Conservation (phyloP, 2,113 vertebrate species). For the Pelobates fuscus region DNA sequence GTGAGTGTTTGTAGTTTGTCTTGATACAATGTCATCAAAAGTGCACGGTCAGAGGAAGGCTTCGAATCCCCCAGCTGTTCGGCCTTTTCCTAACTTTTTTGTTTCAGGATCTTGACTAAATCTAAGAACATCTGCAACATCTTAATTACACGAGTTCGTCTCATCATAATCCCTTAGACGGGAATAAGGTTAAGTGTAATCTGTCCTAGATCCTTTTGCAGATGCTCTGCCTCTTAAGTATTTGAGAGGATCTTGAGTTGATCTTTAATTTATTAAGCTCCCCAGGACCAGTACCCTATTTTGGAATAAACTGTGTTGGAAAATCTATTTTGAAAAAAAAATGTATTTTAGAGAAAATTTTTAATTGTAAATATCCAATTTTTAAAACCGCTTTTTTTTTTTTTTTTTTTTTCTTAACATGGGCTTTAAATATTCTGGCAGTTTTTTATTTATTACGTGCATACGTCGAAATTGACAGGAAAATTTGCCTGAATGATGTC, state of each 20-base stretch:
- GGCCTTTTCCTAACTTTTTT: too few relatives aligned
- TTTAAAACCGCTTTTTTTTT: too few relatives aligned
- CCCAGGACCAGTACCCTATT: neutral
- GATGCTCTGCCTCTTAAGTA: slow-evolving; percentile 83
- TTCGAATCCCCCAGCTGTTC: neutral
- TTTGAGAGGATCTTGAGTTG: slow-evolving; percentile 74
- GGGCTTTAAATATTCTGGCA: too few relatives aligned
- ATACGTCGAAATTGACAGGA: too few relatives aligned
- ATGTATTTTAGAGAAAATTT: neutral
- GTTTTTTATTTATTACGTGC: too few relatives aligned
- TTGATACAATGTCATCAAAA: neutral
- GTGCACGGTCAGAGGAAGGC: neutral
- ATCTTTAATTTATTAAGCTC: slow-evolving; percentile 74
- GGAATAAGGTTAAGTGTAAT: slow-evolving; percentile 76
- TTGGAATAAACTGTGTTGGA: neutral
- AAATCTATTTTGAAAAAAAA: neutral
- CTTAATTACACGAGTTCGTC: slow-evolving; percentile 67
- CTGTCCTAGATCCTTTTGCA: slow-evolving; percentile 80
- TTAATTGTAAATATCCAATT: too few relatives aligned
- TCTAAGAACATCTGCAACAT: slow-evolving; percentile 64
- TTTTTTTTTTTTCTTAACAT: too few relatives aligned
- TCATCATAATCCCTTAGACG: slow-evolving; percentile 64
- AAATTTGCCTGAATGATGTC: too few relatives aligned
- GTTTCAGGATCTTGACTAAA: slow-evolving; percentile 35
- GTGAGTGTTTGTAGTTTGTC: too few relatives aligned